Base-by-base conservation (phyloP, 2,888 invertebrate species). In the Melipona bicolor region DNA sequence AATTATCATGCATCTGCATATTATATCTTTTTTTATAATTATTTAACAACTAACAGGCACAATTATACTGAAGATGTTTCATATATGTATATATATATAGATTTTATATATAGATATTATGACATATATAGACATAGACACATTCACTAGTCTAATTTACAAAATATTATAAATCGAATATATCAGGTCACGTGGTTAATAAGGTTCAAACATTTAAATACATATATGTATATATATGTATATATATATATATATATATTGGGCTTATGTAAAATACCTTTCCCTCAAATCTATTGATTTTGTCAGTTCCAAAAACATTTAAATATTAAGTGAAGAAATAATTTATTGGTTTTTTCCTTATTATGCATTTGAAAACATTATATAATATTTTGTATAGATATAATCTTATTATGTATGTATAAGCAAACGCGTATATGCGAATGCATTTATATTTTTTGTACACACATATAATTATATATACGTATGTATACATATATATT, bases 151-250 rank as follows among this genome's bases (percentile, higher is more conserved):
- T 84, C 83, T 89, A 88, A 65, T 83, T 90, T 86, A 86, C 86
- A 88, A 89, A 89, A 87, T 81, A 90, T 81, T 88, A 77, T 80
- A 88, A 87, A 83, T 88, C 78, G 84, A 85, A 84, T 89, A 89
- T 81, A 87, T 90, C 91, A 91, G 91, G 91, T 91, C 91, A 91
- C 90, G 87, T 84, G 87, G 84, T 90, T 88, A 88, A 88, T 87
- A 84, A 84, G 85, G 68, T 86, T 88, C 68, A 88, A 89, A 88
- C 89, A 88, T 79, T 84, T 87, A 83, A 79, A 81, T 62, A 80
- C 27, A 11, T 27, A 32, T 62, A 70, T 87, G 49, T 36, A 71
- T 43, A n/a, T 71, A 27, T 19, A 54, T 54, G 21, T n/a, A n/a
- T 54, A 54, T 85, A 82, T 76, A 81, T 62, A 80, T 32, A 13